Evolutionary conservation across 2,888 invertebrate genomes (phyloP).

Genomic region (Cataglyphis rosenhaueri): DNA sequence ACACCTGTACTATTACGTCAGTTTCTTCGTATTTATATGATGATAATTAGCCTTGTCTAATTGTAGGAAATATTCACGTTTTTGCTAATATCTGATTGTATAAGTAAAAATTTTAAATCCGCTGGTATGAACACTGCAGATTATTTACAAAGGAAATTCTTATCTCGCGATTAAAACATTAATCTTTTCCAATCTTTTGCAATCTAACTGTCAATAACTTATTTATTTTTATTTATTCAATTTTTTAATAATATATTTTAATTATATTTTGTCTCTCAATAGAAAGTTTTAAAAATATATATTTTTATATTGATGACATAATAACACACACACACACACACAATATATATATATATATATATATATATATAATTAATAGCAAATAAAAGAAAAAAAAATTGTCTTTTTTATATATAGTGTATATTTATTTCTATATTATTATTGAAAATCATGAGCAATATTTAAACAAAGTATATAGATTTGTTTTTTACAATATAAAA

Average conservation of each 20-base stretch:
- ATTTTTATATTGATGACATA: neutral
- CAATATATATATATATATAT: neutral
- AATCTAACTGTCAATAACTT: neutral
- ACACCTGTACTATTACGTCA: constrained; percentile 18
- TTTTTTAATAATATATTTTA: neutral
- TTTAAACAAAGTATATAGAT: neutral
- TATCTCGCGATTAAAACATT: neutral
- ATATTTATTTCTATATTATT: neutral
- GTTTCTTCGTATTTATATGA: neutral
- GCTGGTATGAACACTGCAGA: neutral
- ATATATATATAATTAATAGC: neutral
- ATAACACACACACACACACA: neutral
- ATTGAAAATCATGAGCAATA: neutral
- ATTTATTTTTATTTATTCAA: neutral
- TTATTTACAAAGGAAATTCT: neutral
- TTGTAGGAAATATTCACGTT: neutral
- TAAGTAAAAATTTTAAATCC: neutral
- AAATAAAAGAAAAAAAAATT: neutral
- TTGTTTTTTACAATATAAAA: neutral
- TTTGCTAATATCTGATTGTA: neutral
- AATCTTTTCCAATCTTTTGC: neutral
- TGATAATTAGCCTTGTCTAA: constrained; percentile 29
- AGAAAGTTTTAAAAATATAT: neutral
- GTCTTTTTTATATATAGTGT: neutral
- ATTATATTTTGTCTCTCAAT: neutral